Evolutionary conservation across 2,113 vertebrate genomes (phyloP).

Genomic region (Rissa tridactyla): DNA sequence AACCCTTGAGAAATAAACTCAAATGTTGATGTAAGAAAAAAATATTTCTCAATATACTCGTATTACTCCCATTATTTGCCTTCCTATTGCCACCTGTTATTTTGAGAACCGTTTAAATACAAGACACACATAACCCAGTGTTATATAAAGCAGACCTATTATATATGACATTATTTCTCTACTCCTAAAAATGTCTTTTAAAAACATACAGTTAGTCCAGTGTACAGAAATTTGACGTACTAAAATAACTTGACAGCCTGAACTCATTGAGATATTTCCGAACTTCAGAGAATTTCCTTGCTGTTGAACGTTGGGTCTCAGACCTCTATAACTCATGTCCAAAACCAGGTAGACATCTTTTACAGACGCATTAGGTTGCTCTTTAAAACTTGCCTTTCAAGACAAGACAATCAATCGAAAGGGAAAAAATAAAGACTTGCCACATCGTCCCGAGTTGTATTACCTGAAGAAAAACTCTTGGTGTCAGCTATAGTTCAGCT

Average conservation of each 20-base stretch:
- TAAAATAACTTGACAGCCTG: neutral
- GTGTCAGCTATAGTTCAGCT: neutral
- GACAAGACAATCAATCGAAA: neutral
- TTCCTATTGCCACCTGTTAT: neutral
- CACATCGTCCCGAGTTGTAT: neutral
- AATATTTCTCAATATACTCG: neutral
- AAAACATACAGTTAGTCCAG: neutral
- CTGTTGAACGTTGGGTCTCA: neutral
- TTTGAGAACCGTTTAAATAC: constrained; percentile 15
- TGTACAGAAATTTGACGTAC: neutral
- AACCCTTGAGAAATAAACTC: constrained; percentile 31
- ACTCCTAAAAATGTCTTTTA: neutral
- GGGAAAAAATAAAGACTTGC: neutral
- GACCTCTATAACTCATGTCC: neutral
- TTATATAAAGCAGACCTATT: neutral
- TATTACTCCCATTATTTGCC: neutral
- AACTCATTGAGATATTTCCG: neutral
- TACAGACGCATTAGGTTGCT: neutral
- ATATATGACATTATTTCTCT: neutral
- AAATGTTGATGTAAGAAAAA: neutral
- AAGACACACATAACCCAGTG: neutral
- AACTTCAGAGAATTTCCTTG: neutral
- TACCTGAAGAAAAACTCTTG: neutral
- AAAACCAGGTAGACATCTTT: neutral
- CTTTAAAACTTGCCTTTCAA: neutral